Evolutionary conservation across 2,888 invertebrate genomes (phyloP).

Genomic region (Lordiphosa fenestrarum): DNA sequence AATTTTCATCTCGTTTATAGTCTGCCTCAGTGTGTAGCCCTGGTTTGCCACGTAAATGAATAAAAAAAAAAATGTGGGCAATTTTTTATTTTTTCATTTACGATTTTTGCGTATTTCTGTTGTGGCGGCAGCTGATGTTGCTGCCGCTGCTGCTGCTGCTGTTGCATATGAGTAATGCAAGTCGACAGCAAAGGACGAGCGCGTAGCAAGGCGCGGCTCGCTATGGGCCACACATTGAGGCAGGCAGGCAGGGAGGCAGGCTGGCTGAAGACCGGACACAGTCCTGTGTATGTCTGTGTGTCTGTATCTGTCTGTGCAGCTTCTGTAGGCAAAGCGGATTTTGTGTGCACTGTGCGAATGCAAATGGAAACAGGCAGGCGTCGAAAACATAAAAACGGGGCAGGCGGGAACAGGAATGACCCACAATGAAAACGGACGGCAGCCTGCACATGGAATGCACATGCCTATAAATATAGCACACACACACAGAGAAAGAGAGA

Average conservation of each 20-base stretch:
- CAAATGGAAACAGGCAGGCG: slow-evolving; percentile 44
- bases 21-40: slow-evolving; percentile 35
- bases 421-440: slow-evolving; percentile 67
- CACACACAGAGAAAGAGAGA: slow-evolving; percentile 26
- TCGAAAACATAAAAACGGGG: slow-evolving; percentile 55
- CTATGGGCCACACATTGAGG: slow-evolving; percentile 56
- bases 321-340: slow-evolving; percentile 59
- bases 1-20: slow-evolving; percentile 22
- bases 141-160: slow-evolving; percentile 17
- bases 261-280: slow-evolving; percentile 33
- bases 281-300: slow-evolving; percentile 24
- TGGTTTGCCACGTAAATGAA: slow-evolving; percentile 55
- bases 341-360: slow-evolving; percentile 41
- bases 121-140: too few species aligned
- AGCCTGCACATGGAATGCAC: slow-evolving; percentile 46
- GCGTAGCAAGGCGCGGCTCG: slow-evolving; percentile 56
- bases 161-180: slow-evolving; percentile 64
- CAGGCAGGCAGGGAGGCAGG: not conserved
- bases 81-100: slow-evolving; percentile 36
- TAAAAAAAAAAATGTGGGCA: slow-evolving; percentile 59
- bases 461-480: slow-evolving; percentile 66
- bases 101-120: slow-evolving; percentile 3
- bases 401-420: slow-evolving; percentile 49
- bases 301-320: slow-evolving; percentile 8
- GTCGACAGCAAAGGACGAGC: slow-evolving; percentile 22